Evolutionary conservation across 2,797 vertebrate species (phyloP).

Genomic region (Valencia hispanica): DNA sequence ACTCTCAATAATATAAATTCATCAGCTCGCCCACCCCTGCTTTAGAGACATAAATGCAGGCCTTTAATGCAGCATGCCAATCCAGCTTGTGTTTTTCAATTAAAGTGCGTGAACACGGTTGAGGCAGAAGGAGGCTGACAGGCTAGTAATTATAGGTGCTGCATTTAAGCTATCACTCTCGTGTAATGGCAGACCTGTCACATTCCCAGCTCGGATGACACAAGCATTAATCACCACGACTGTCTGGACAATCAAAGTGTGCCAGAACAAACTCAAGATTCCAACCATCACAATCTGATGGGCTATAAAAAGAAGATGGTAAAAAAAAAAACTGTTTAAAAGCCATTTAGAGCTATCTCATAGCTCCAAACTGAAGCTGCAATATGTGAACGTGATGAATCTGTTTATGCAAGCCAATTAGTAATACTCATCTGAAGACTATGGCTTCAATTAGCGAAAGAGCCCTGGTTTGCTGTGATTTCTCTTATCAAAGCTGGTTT

Average conservation of each 20-base stretch:
- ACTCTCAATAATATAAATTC: not conserved
- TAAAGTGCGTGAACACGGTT: conserved; percentile 46
- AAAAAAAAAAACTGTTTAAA: not conserved
- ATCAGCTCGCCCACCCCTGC: conserved; percentile 9
- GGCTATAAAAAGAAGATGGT: conserved; percentile 7
- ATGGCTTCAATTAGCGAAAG: conserved; percentile 14
- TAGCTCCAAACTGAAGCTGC: conserved; percentile 12
- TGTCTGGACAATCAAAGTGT: conserved; percentile 42
- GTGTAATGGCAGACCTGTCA: conserved; percentile 74
- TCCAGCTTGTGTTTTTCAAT: conserved; percentile 69
- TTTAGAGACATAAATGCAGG: conserved; percentile 29
- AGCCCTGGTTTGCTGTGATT: conserved; percentile 12
- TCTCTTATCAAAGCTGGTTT: conserved; percentile 8
- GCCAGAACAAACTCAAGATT: conserved; percentile 24
- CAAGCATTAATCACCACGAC: conserved; percentile 59
- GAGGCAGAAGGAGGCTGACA: conserved; percentile 56
- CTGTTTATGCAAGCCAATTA: conserved; percentile 34
- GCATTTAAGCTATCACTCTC: conserved; percentile 67
- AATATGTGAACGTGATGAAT: conserved; percentile 17
- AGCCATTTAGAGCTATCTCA: conserved; percentile 6
- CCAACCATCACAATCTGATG: conserved; percentile 13
- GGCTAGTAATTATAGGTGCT: conserved; percentile 75
- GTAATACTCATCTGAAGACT: conserved; percentile 23
- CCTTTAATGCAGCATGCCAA: conserved; percentile 61
- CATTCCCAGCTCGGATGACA: conserved; percentile 56